Evolutionary conservation across 1,140 invertebrate genomes (phyloP), one percentile per base, ranked within the genome.

Genomic region (Trichonephila inaurata): DNA sequence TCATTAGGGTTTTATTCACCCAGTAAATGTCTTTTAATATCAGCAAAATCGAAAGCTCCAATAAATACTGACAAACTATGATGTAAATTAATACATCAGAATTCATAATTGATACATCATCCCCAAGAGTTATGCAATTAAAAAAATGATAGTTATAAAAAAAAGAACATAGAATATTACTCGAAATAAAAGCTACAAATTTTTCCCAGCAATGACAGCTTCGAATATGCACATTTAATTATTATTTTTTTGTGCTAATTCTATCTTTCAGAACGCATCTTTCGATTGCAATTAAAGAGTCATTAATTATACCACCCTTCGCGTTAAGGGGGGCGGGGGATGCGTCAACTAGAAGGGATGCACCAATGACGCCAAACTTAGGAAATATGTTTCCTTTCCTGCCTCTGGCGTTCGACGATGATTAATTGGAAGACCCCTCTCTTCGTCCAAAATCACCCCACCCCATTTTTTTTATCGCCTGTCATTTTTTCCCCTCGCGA

Each of bases 271-370:
- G 16, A 24, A 3, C 28, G 44, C 44, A 24, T 51, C 51, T 40
- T 33, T 77, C 72, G 18, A 33, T 77, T 77, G 72, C 72, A 77
- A 77, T 77, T 77, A 77, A 77, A 77, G 72, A 33, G 72, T 77
- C 72, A 77, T 77, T 77, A 77, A 77, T 77, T 77, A 77, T 40
- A 28, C 33, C 72, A 77, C 72, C 28, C 62, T 21, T 64, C 62
- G 62, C 51, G 51, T 51, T 51, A 7, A 12, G 51, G 51, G 62
- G 16, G 21, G 33, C n/a, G n/a, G 24, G 72, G 28, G 28, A 28
- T 77, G 12, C 72, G 33, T 16, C 28, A 40, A 33, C 24, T 16
- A 33, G 16, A 77, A 77, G 72, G 16, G 66, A 28, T 12, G n/a
- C 3, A 24, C 24, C 14, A 6, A 40, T 18, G 19, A n/a, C 44